These are phyloP conservation scores for Serranus cabrilla DNA, from an alignment of 2,797 vertebrate genomes.

Conservation along the genomic window DNA sequence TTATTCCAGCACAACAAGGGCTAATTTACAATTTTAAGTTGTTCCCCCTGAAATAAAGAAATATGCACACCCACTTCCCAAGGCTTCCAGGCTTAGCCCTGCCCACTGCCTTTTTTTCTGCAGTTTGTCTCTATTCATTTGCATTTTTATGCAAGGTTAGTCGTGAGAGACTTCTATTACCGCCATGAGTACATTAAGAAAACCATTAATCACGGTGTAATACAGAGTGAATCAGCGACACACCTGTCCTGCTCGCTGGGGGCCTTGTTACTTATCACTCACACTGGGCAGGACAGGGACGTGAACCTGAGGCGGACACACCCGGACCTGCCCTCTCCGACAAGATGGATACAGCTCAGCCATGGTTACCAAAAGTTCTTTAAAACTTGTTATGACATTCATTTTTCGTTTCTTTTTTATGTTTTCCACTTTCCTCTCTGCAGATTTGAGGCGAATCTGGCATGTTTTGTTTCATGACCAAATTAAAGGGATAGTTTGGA, in stretches of 20 bases:
- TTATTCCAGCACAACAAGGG: conserved; percentile 70
- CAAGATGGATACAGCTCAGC: conserved; percentile 44
- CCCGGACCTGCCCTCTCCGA: conserved; percentile 48
- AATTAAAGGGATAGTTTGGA: background rate
- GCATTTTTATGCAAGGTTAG: conserved; percentile 89
- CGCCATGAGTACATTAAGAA: conserved; percentile 85
- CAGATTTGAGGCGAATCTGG: background rate
- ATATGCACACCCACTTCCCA: conserved; percentile 86
- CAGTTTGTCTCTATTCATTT: conserved; percentile 85
- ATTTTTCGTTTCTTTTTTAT: background rate
- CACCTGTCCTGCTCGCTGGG: conserved; percentile 75
- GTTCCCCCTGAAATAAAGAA: conserved; percentile 78
- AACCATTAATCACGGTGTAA: conserved; percentile 85
- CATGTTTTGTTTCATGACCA: background rate
- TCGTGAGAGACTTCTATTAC: conserved; percentile 82
- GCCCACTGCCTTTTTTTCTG: conserved; percentile 75
- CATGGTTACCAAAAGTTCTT: conserved; percentile 12
- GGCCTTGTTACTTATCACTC: conserved; percentile 71
- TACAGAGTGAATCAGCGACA: conserved; percentile 79
- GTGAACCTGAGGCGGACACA: conserved; percentile 41
- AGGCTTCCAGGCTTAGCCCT: conserved; percentile 77
- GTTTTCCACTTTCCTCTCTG: background rate
- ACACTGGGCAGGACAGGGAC: conserved; percentile 63
- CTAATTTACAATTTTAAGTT: conserved; percentile 77
- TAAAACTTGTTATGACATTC: background rate